A percentile compares a stretch with the other conserved stretches of the same genome.
These are phyloP conservation scores for Rhamphomyia laevipes DNA, from an alignment of 2,888 invertebrate genomes.

Conservation along the genomic window DNA sequence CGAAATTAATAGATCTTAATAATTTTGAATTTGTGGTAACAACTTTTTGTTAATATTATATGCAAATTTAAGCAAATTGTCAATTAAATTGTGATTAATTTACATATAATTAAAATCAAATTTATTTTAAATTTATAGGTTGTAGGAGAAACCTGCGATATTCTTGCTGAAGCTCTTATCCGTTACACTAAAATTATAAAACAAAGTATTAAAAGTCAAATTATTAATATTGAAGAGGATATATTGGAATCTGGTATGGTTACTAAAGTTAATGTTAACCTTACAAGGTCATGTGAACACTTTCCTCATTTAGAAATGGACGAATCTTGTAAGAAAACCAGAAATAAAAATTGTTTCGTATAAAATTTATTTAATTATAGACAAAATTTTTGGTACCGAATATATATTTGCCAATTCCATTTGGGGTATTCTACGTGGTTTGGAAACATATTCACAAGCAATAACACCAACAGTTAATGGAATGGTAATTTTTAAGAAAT, in stretches of 20 bases:
- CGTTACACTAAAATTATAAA: slow-evolving; percentile 42
- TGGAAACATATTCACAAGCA: slow-evolving; percentile 79
- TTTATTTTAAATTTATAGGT: too few relatives aligned
- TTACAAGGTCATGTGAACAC: slow-evolving; percentile 48
- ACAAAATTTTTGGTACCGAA: slow-evolving; percentile 21
- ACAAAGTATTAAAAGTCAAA: slow-evolving; percentile 14
- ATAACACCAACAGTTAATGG: slow-evolving; percentile 33
- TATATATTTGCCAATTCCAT: slow-evolving; percentile 39
- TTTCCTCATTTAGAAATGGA: slow-evolving; percentile 58
- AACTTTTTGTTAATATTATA: too few relatives aligned
- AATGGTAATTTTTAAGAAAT: slow-evolving; percentile 20
- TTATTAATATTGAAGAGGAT: slow-evolving; percentile 22
- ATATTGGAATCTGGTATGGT: slow-evolving; percentile 32
- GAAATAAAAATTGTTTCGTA: slow-evolving; percentile 24
- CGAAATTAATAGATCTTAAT: slow-evolving; percentile 39
- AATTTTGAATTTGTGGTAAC: slow-evolving; percentile 43
- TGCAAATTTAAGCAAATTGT: too few relatives aligned
- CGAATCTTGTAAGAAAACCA: slow-evolving; percentile 55
- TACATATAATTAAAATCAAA: too few relatives aligned
- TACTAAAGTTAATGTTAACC: slow-evolving; percentile 42
- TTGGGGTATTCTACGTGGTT: slow-evolving; percentile 76
- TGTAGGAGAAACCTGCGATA: slow-evolving; percentile 37
- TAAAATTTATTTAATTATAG: slow-evolving; percentile 11
- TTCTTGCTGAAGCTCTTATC: slow-evolving; percentile 43
- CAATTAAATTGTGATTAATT: too few relatives aligned